phyloP scores from a whole-genome alignment of 1,140 invertebrate species.

The Aricia agestis region DNA sequence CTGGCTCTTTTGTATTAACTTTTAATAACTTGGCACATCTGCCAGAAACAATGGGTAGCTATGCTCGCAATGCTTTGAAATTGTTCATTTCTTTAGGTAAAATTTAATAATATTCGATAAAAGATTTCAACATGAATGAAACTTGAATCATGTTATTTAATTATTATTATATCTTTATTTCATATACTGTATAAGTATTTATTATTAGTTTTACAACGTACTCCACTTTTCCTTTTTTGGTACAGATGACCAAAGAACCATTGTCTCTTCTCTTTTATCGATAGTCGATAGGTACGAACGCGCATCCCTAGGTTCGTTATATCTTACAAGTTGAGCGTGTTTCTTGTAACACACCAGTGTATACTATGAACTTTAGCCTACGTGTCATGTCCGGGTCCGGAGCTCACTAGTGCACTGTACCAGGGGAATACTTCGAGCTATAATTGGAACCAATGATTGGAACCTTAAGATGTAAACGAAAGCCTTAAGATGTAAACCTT shows the following conservation, averaged over 20 bases:
- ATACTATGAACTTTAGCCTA: slow-evolving; percentile 23
- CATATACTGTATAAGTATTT: no score
- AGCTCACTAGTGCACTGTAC: not conserved
- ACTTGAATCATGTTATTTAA: no score
- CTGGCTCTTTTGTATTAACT: not conserved
- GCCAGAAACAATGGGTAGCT: not conserved
- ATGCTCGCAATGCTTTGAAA: no score
- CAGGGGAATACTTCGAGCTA: not conserved
- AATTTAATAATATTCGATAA: no score
- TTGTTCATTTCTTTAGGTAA: no score
- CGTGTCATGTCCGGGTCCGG: slow-evolving; percentile 9
- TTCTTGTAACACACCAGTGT: slow-evolving; percentile 15
- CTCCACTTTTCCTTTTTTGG: no score
- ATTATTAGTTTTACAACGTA: no score
- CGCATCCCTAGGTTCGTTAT: slow-evolving; percentile 17
- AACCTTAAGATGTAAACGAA: not conserved
- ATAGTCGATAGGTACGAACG: not conserved
- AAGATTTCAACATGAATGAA: no score
- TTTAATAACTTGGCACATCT: slow-evolving; percentile 3
- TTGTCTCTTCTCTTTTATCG: no score
- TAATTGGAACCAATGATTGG: not conserved
- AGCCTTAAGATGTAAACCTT: not conserved
- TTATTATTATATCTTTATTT: no score
- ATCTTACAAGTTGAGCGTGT: slow-evolving; percentile 15
- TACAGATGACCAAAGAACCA: no score